Evolutionary conservation across 1,140 invertebrate species (phyloP).

Genomic region (Zelostemma sp.): DNA sequence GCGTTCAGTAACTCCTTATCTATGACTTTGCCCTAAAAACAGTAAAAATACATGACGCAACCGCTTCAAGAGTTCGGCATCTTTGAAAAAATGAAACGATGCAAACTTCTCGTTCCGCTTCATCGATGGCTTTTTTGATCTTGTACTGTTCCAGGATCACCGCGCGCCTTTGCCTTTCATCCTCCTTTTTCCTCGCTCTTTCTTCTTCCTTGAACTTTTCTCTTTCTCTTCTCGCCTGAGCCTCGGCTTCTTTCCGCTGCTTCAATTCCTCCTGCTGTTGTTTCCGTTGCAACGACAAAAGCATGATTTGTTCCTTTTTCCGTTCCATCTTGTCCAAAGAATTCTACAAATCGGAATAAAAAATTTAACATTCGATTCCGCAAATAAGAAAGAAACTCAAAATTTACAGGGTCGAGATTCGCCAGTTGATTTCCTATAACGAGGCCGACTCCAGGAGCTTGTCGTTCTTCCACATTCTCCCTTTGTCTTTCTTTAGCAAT

Average conservation of each 20-base stretch:
- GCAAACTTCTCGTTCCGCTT: constrained; percentile 87
- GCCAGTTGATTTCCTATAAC: constrained; percentile 78
- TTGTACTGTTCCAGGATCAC: constrained; percentile 95
- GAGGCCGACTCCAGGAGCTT: constrained; percentile 72
- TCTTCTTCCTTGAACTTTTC: constrained; percentile 90
- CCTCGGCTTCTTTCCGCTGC: constrained; percentile 86
- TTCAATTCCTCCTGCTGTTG: constrained; percentile 91
- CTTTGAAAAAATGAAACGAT: constrained; percentile 8
- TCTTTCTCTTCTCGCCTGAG: constrained; percentile 80
- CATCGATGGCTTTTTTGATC: constrained; percentile 93
- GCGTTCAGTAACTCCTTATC: constrained; percentile 81
- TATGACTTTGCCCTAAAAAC: constrained; percentile 78
- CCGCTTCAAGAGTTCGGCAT: constrained; percentile 9
- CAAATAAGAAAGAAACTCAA: constrained; percentile 8
- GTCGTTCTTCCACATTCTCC: constrained; percentile 53
- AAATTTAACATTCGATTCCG: too few species aligned
- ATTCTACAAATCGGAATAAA: constrained; percentile 70
- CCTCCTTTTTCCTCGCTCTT: constrained; percentile 87
- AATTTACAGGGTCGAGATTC: constrained; percentile 78
- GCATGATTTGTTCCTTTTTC: constrained; percentile 90
- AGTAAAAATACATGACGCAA: too few species aligned
- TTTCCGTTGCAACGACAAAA: constrained; percentile 86
- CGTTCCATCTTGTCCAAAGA: constrained; percentile 89
- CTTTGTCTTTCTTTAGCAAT: constrained; percentile 64
- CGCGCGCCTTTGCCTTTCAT: constrained; percentile 88